Base-by-base conservation (phyloP, 2,113 vertebrate genomes). In the Rattus rattus region DNA sequence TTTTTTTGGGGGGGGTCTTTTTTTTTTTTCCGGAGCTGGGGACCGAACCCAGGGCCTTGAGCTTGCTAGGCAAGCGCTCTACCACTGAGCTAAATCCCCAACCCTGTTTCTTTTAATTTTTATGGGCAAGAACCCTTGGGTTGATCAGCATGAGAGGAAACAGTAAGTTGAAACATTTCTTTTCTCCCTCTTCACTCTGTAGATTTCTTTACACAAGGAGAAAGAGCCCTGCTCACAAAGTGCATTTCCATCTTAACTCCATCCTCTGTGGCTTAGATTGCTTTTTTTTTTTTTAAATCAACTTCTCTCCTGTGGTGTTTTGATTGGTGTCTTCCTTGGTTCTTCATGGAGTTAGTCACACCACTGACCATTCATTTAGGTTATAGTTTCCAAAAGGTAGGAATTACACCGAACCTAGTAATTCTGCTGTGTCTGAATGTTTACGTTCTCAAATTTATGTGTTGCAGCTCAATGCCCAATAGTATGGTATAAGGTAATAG, bases 101-200 rank as follows among this genome's bases (percentile, higher is more conserved):
- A n/a, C n/a, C n/a, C n/a, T 97, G 88, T 98, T 98, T 98, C 28
- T 91, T 96, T 94, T 97, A 7, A 79, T 73, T 98, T 98, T 98
- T 94, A 95, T 94, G 96, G 97, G 88, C 12, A 7, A 88, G 96
- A 79, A 98, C 49, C 92, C 80, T 96, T 52, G 96, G 97, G 92
- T 96, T 97, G 96, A 98, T 94, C 90, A 96, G 85, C 93, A 88
- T 92, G 97, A 97, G 96, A 95, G 84, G 94, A 96, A 97, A 97
- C 91, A 63, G 75, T 7, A 70, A 96, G 96, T 86, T 7, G 0
- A 88, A 91, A 93, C 97, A 95, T 93, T 97, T 95, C 73, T 92
- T 94, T 90, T 63, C 96, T 92, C 96, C 49, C 85, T 65, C 3
- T 0, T 5, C 59, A 84, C 67, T 89, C 88, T 87, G 52, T 76